Conservation (phyloP, 2,113 vertebrate species). For the Myiozetetes cayanensis region DNA sequence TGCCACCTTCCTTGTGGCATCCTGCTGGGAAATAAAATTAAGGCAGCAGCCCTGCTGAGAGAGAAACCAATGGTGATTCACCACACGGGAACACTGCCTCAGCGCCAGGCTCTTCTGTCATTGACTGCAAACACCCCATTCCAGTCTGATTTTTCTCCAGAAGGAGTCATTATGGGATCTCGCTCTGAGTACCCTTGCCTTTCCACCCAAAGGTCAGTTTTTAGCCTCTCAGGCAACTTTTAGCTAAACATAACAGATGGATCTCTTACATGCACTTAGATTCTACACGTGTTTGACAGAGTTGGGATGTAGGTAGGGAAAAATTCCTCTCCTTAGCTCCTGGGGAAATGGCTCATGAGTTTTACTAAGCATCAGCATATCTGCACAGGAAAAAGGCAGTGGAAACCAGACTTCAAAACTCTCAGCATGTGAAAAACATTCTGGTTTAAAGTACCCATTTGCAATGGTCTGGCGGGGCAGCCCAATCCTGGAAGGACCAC, state of each 20-base stretch:
- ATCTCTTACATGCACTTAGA: background rate
- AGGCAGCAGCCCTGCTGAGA: background rate
- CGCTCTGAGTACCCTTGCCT: fast-evolving
- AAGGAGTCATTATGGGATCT: background rate
- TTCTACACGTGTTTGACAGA: fast-evolving
- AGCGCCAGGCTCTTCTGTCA: background rate
- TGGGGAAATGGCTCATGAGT: background rate
- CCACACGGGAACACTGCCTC: background rate
- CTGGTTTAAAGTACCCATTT: background rate
- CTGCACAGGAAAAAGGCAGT: background rate
- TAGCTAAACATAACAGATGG: background rate
- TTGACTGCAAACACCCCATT: background rate
- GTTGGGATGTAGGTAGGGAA: background rate
- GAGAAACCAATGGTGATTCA: background rate
- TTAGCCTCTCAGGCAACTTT: background rate
- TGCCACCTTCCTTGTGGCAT: background rate
- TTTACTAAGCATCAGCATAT: background rate
- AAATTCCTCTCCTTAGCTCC: background rate
- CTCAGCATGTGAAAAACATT: background rate
- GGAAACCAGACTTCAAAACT: background rate
- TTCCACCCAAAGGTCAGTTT: background rate
- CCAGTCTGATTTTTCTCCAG: background rate
- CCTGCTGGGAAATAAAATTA: background rate
- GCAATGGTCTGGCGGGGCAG: background rate
- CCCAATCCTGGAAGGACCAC: background rate